Evolutionary conservation across 1,140 invertebrate species (phyloP).

Genomic region (Lasaia peninsularis): DNA sequence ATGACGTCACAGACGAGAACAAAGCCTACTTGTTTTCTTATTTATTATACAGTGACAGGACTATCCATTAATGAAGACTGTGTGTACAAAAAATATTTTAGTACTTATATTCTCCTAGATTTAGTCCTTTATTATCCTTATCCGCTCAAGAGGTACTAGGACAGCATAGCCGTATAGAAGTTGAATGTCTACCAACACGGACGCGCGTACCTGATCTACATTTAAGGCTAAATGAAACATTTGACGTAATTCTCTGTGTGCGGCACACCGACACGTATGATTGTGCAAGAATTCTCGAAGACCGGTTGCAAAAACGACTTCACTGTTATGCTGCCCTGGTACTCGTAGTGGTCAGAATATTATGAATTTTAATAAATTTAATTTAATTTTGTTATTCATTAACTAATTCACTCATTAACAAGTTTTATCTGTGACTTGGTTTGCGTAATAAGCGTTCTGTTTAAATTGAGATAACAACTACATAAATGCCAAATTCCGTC

Average conservation of each 20-base stretch:
- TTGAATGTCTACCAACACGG: conserved; percentile 34
- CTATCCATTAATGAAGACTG: no score
- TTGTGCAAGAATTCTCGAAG: conserved; percentile 40
- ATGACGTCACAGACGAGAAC: no score
- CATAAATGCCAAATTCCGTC: no score
- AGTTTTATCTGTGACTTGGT: no score
- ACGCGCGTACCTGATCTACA: conserved; percentile 44
- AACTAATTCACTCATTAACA: no score
- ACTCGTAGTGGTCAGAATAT: conserved; percentile 25
- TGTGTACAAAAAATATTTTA: no score
- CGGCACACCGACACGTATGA: conserved; percentile 40
- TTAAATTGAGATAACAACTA: no score
- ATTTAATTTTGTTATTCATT: no score
- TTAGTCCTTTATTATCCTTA: conserved; percentile 50
- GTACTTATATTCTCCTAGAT: no score
- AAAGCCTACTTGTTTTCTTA: no score
- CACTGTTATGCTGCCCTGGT: conserved; percentile 46
- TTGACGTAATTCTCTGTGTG: conserved; percentile 61
- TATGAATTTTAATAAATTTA: conserved; percentile 15
- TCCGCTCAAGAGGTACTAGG: conserved; percentile 47
- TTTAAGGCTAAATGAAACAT: conserved; percentile 57
- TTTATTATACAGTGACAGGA: no score
- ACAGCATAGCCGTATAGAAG: conserved; percentile 36
- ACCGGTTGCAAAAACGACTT: conserved; percentile 44
- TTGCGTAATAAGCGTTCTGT: no score